phyloP scores from a whole-genome alignment of 2,888 invertebrate genomes.

The Drosophila multiciliata region DNA sequence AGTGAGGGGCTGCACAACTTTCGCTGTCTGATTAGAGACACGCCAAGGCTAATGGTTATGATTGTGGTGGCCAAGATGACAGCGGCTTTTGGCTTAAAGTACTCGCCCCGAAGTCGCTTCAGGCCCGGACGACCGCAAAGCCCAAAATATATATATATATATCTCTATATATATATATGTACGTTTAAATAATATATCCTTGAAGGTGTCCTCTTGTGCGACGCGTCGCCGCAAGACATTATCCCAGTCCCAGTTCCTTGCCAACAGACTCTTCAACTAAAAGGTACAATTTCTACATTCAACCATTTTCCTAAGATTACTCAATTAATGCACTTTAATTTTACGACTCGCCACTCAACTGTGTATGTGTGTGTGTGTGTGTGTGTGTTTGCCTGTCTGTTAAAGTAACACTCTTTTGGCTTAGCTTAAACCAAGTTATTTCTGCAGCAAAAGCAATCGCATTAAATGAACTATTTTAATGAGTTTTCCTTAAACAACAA shows the following conservation, averaged over 20 bases:
- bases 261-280: slow-evolving; percentile 35
- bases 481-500: background rate
- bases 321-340: slow-evolving; percentile 76
- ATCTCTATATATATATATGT: background rate
- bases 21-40: slow-evolving; percentile 77
- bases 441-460: background rate
- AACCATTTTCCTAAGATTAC: slow-evolving; percentile 70
- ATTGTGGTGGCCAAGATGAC: slow-evolving; percentile 80
- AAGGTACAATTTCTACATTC: slow-evolving; percentile 69
- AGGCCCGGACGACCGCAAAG: slow-evolving; percentile 37
- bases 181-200: slow-evolving; percentile 13
- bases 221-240: slow-evolving; percentile 54
- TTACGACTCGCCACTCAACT: slow-evolving; percentile 45
- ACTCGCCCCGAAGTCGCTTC: background rate
- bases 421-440: slow-evolving; percentile 12
- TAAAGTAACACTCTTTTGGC: slow-evolving; percentile 19
- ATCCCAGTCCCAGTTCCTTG: slow-evolving; percentile 10
- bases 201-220: slow-evolving; percentile 50
- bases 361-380: slow-evolving; percentile 4
- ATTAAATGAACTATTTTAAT: slow-evolving; percentile 10
- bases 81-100: slow-evolving; percentile 71
- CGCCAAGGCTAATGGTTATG: slow-evolving; percentile 79
- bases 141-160: slow-evolving; percentile 9
- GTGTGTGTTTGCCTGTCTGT: slow-evolving; percentile 5
- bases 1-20: slow-evolving; percentile 36